A percentile compares a stretch with the other conserved stretches of the same genome.
phyloP scores from a whole-genome alignment of 1,140 invertebrate genomes.

The Hetaerina americana region DNA sequence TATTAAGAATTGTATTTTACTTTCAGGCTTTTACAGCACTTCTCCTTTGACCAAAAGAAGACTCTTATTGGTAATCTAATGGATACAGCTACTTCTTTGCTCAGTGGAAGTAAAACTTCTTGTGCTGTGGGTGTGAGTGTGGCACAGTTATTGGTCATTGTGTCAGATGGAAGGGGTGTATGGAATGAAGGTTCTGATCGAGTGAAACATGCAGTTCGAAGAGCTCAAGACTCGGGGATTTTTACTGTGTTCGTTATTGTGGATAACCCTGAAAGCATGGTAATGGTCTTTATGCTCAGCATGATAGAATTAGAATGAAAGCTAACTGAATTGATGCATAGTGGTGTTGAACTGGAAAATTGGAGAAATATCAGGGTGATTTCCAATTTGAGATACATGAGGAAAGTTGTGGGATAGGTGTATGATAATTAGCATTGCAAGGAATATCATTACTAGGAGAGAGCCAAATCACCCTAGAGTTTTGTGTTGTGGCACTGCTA shows the following conservation, averaged over 20 bases:
- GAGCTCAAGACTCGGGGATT: constrained; percentile 64
- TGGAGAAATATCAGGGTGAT: no score
- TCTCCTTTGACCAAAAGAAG: constrained; percentile 68
- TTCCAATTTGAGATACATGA: no score
- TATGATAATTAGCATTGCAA: no score
- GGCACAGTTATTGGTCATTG: constrained; percentile 79
- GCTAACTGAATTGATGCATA: no score
- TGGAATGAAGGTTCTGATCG: constrained; percentile 74
- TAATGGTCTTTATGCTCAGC: no score
- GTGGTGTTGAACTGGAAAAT: no score
- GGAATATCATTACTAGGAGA: no score
- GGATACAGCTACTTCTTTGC: constrained; percentile 58
- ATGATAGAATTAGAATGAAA: no score
- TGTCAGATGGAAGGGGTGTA: constrained; percentile 89
- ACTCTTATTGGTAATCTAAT: constrained; percentile 69
- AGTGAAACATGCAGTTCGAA: constrained; percentile 64
- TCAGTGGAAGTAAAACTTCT: constrained; percentile 34
- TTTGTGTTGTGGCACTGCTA: no score
- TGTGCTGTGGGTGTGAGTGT: constrained; percentile 35
- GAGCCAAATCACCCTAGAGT: no score
- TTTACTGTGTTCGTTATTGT: constrained; percentile 93
- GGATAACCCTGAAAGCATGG: constrained; percentile 84
- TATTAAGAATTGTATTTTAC: no score
- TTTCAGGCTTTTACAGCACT: constrained; percentile 49
- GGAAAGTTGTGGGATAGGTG: no score